Base-by-base conservation (phyloP, 2,888 invertebrate genomes). In the Deilephila elpenor region DNA sequence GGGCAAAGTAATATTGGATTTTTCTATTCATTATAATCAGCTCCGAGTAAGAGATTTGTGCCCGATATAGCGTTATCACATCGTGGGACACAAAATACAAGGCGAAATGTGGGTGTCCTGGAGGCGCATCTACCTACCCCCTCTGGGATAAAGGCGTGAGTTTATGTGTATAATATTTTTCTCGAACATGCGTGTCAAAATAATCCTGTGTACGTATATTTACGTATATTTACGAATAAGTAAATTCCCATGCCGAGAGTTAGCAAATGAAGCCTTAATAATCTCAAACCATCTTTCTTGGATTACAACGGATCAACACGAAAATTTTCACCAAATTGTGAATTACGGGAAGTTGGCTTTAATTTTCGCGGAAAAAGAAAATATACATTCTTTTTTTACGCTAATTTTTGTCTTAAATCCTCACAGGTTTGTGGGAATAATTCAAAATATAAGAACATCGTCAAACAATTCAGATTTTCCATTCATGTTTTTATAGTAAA, bases 241-340 rank as follows among this genome's bases (percentile, higher is more conserved):
- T 51, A 51, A 88, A 87, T 85, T 85, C 84, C 83, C 78, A 77
- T 82, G 84, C 78, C 82, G 84, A 83, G 84, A 84, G 83, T 82
- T 86, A 82, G 84, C 85, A 86, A 87, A 87, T 85, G 83, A 86
- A 85, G 85, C 84, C 81, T 80, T 83, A 83, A 85, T 84, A 88
- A 88, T 86, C 83, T 83, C 74, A 73, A 83, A 80, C 82, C 84
- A 86, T 87, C 84, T 83, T 84, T 83, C 80, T 67, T 74, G 87
- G 86, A 85, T 88, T 84, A 86, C 82, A 79, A 75, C 75, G 85
- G 71, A 59, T 71, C 60, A 71, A 59, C 71, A 44, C 44, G n/a
- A 51, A 25, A 44, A 25, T 25, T 25, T 51, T 25, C 44, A 67
- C 67, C 44, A 67, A 67, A 67, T 67, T 51, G 67, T 67, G 51